Percentiles rank a stretch among this genome's conserved stretches.
Conservation (phyloP, 2,797 vertebrate genomes). For the Onychomys arenicola region DNA sequence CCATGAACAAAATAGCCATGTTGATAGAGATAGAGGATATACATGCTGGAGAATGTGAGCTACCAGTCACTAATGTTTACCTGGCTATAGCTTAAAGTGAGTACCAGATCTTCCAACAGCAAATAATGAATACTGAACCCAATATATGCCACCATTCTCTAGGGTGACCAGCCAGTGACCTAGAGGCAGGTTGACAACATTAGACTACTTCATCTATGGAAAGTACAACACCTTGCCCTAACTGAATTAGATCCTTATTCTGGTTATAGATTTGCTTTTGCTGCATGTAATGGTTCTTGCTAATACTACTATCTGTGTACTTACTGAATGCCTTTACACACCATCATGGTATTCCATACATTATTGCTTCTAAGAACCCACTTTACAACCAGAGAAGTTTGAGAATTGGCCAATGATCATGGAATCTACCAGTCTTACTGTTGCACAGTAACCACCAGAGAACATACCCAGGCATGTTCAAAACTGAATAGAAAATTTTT, state of each 20-base stretch:
- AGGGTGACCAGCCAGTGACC: neutral
- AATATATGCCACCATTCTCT: neutral
- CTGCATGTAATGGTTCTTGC: neutral
- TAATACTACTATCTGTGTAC: too few species aligned
- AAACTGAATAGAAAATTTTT: neutral
- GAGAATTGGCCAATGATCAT: neutral
- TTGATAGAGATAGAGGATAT: neutral
- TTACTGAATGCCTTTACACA: too few species aligned
- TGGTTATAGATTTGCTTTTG: neutral
- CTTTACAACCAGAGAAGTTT: neutral
- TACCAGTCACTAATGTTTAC: neutral
- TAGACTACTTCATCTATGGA: neutral
- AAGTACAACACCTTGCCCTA: neutral
- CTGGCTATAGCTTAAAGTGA: neutral
- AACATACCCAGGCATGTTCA: neutral
- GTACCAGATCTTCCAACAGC: neutral
- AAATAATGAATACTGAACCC: neutral
- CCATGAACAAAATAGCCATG: neutral
- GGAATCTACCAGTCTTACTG: neutral
- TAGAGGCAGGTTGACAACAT: neutral
- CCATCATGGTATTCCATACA: neutral
- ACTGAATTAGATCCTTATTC: neutral
- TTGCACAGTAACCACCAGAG: neutral
- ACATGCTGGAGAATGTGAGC: neutral
- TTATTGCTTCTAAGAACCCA: neutral